Evolutionary conservation across 2,888 invertebrate genomes (phyloP), one percentile per base, ranked within the genome.

Genomic region (Agriopis marginaria): DNA sequence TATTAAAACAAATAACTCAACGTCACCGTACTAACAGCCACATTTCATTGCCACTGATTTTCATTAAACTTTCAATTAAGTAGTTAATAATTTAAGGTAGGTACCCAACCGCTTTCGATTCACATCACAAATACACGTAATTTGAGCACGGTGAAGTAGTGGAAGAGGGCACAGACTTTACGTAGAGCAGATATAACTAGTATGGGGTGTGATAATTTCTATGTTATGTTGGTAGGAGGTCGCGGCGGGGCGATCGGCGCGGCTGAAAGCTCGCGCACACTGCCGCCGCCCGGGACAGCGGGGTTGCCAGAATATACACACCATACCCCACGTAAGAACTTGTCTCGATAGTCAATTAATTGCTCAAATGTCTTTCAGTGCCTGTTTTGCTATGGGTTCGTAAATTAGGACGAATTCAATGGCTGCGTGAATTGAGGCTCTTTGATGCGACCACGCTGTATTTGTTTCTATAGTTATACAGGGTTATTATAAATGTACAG

Each of bases 261-360:
- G 87, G 88, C 80, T 71, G 82, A 76, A 80, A 84, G 80, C 87
- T 90, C 91, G 93, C 93, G 93, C 90, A 90, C 84, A 93, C 93
- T 93, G 93, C 86, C 91, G 89, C 86, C 87, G 90, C 93, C 93
- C 93, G 92, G 92, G 92, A 79, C 65, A 74, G 64, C 74, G 55
- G 86, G 83, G 89, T 90, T 93, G 86, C 91, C 90, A 84, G 75
- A 73, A 71, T 70, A 64, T 42, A 32, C 49, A 49, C 76, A 76
- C 76, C 74, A 81, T 82, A 82, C 83, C 84, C 82, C 75, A 77
- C 62, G 77, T 73, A 55, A 32, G 45, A 58, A 49, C 61, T 62
- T 64, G 54, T 63, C 62, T 53, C 44, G 23, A 47, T 61, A 14
- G 60, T 8, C 51, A 54, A 62, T 63, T 58, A 55, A 72, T 64